Evolutionary conservation across 2,113 vertebrate genomes (phyloP), one percentile per base, ranked within the genome.

Genomic region (Plecturocebus donacophilus): DNA sequence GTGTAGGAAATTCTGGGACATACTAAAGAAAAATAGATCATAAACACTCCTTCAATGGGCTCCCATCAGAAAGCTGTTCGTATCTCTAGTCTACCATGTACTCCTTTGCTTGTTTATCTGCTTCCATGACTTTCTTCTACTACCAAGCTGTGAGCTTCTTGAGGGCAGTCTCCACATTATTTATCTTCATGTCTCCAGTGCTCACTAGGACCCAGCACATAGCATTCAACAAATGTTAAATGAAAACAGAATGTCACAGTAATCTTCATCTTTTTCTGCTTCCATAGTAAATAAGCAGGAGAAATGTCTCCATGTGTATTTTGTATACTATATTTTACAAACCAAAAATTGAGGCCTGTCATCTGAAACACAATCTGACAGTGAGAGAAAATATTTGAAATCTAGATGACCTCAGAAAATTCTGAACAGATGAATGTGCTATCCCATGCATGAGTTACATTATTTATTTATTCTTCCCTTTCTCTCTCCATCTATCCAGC

Each of bases 381-480:
- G 47, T 75, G 64, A 90, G 27, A 89, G 7, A 91, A 92, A 84
- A 92, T 70, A 85, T 64, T 56, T 94, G 85, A 87, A 90, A 94
- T 66, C 42, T 90, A 58, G 25, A n/a, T 21, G 75, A 13, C 76
- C 2, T 92, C 70, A 52, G 45, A 87, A 92, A 94, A 58, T 76
- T 75, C 88, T 87, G 45, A 25, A 25, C 40, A 91, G 77, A 40
- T 40, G 40, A 91, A 66, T 83, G 35, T 6, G 19, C 81, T 70
- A 38, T 32, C 30, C 30, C 40, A 75, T 9, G 6, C 42, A 23
- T 1, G 10, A 8, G 11, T 61, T 79, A 19, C n/a, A 4, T 73
- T 54, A 83, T 27, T 81, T 32, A 40, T 38, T 85, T 35, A 42
- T 79, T 4, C 38, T 42, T 54, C 5, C 30, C n/a, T 61, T 54